A percentile compares a stretch with the other conserved stretches of the same genome.
Evolutionary conservation across 2,113 vertebrate species (phyloP).

Genomic region (Rhinoptilus africanus): DNA sequence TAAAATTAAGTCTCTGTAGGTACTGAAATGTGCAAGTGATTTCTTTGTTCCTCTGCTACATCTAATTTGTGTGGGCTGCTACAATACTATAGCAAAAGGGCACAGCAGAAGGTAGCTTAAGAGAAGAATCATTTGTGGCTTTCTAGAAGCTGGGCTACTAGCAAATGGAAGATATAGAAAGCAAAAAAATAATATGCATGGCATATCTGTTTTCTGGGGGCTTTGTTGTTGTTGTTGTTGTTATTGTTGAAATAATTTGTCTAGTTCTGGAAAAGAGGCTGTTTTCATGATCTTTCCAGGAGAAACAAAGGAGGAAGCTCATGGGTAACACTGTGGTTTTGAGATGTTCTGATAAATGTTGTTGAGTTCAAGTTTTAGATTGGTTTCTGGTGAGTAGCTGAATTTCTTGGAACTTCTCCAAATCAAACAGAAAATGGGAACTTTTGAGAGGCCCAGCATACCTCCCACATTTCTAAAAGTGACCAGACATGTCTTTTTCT

Average conservation of each 20-base stretch:
- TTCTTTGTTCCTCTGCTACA: slow-evolving; percentile 7
- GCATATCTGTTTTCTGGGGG: not conserved
- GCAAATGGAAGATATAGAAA: not conserved
- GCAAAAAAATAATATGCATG: not conserved
- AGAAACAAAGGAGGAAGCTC: not conserved
- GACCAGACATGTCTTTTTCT: not conserved
- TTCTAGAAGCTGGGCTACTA: not conserved
- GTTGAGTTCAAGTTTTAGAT: not conserved
- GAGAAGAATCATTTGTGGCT: not conserved
- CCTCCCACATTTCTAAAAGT: not conserved
- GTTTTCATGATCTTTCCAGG: not conserved
- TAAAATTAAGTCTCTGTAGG: not conserved
- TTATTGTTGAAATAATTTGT: not conserved
- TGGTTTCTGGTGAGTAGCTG: not conserved
- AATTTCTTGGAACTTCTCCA: slow-evolving; percentile 11
- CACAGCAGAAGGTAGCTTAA: not conserved
- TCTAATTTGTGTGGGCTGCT: not conserved
- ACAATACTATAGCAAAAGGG: not conserved
- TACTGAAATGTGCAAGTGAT: not conserved
- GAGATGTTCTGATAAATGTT: not conserved
- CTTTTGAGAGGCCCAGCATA: not conserved
- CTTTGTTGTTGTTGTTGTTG: not conserved
- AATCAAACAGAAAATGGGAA: slow-evolving; percentile 1
- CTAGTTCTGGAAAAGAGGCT: not conserved
- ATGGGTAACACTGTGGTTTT: not conserved